Evolutionary conservation across 2,888 invertebrate genomes (phyloP).

Genomic region (Abscondita cerata): DNA sequence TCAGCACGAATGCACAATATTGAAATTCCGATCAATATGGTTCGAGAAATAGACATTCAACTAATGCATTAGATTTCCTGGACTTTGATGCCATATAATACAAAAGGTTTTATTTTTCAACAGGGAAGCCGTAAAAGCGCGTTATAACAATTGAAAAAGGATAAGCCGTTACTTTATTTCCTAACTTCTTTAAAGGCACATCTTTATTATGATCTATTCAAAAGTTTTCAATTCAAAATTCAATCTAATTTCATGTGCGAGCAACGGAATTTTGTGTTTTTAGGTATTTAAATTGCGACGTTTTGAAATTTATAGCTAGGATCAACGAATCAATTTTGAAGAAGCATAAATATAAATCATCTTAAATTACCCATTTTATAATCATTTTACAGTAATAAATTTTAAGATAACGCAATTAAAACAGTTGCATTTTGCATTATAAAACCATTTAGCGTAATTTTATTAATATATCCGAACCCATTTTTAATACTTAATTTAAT

Average conservation of each 20-base stretch:
- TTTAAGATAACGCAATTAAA: constrained; percentile 8
- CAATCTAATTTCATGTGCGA: constrained; percentile 16
- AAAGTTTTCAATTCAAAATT: constrained; percentile 25
- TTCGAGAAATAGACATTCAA: constrained; percentile 31
- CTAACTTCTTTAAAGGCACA: constrained; percentile 31
- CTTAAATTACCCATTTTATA: neutral
- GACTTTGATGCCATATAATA: constrained; percentile 34
- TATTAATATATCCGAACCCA: constrained; percentile 3
- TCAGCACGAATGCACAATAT: constrained; percentile 36
- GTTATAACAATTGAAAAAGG: constrained; percentile 30
- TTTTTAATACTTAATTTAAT: constrained; percentile 1
- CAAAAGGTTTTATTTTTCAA: constrained; percentile 31
- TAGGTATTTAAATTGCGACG: neutral
- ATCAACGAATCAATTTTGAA: neutral
- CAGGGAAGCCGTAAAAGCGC: constrained; percentile 24
- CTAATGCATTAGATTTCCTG: constrained; percentile 33
- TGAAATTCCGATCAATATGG: constrained; percentile 35
- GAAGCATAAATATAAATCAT: neutral
- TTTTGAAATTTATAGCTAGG: neutral
- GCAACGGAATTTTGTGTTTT: neutral
- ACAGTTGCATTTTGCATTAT: constrained; percentile 13
- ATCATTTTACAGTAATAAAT: constrained; percentile 5
- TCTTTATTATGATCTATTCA: constrained; percentile 29
- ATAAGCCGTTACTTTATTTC: constrained; percentile 30
- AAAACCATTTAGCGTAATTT: constrained; percentile 4